phyloP scores from a whole-genome alignment of 2,888 invertebrate genomes.

The Platycnemis pennipes region DNA sequence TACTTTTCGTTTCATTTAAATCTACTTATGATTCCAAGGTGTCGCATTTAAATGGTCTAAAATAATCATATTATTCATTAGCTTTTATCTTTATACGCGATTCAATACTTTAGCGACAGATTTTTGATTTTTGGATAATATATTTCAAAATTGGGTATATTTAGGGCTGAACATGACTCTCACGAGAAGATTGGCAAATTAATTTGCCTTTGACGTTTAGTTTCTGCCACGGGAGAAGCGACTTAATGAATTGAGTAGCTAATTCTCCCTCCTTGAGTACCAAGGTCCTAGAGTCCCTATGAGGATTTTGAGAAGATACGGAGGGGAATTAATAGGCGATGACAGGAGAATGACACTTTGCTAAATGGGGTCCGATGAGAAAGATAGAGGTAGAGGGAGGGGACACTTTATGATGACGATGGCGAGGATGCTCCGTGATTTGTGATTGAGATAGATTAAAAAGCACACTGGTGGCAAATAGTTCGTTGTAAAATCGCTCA shows the following conservation, averaged over 20 bases:
- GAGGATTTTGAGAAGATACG: conserved; percentile 1
- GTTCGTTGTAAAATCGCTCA: neutral
- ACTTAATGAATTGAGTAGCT: neutral
- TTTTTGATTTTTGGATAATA: too few relatives aligned
- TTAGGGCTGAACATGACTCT: too few relatives aligned
- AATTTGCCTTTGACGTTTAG: neutral
- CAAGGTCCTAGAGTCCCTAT: neutral
- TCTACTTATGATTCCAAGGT: too few relatives aligned
- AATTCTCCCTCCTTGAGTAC: neutral
- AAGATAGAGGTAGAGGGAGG: neutral
- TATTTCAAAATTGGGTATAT: too few relatives aligned
- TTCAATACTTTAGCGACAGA: too few relatives aligned
- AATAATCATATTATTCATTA: too few relatives aligned
- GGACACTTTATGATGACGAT: neutral
- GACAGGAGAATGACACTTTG: neutral
- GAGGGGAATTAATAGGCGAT: neutral
- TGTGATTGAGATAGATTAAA: neutral
- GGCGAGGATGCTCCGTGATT: neutral
- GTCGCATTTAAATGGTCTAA: too few relatives aligned
- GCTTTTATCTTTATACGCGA: too few relatives aligned
- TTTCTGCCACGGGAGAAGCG: neutral
- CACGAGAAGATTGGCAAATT: neutral
- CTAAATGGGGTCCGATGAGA: neutral
- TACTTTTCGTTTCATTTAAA: too few relatives aligned
- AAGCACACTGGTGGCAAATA: neutral